A percentile compares a stretch with the other conserved stretches of the same genome.
These are phyloP conservation scores for Cossypha niveicapilla DNA, from an alignment of 2,797 vertebrate species.

Conservation along the genomic window DNA sequence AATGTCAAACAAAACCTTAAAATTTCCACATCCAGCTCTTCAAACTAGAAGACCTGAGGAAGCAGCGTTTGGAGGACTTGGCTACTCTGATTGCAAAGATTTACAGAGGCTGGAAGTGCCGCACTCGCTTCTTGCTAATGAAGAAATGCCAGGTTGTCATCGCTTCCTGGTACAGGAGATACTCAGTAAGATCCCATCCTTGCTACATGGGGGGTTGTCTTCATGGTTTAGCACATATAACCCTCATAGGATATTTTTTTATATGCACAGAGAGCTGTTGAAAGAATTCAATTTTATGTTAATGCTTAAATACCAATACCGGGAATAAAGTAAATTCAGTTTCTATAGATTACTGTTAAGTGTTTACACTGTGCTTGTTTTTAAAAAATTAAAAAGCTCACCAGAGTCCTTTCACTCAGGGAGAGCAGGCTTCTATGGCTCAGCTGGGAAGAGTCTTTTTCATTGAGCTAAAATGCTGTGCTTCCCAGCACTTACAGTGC, in stretches of 20 bases:
- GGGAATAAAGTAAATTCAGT: neutral
- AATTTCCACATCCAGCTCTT: constrained; percentile 80
- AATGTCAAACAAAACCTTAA: neutral
- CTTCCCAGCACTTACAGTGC: neutral
- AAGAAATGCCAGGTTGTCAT: constrained; percentile 92
- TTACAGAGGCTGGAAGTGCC: constrained; percentile 94
- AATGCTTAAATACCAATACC: neutral
- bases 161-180: constrained; percentile 90
- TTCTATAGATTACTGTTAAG: neutral
- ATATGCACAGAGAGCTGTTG: neutral
- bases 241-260: neutral
- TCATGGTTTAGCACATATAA: neutral
- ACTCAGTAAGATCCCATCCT: constrained; percentile 78
- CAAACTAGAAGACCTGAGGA: constrained; percentile 89
- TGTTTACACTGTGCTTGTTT: neutral
- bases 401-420: neutral
- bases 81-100: constrained; percentile 96
- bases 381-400: neutral
- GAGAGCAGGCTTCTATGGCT: neutral
- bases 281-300: neutral
- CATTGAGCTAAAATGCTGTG: neutral
- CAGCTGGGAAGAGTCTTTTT: neutral
- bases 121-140: constrained; percentile 87
- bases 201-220: neutral
- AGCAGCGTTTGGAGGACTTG: constrained; percentile 87